These are phyloP conservation scores for Acanthosepion pharaonis DNA, from an alignment of 2,888 invertebrate species.

Conservation along the genomic window DNA sequence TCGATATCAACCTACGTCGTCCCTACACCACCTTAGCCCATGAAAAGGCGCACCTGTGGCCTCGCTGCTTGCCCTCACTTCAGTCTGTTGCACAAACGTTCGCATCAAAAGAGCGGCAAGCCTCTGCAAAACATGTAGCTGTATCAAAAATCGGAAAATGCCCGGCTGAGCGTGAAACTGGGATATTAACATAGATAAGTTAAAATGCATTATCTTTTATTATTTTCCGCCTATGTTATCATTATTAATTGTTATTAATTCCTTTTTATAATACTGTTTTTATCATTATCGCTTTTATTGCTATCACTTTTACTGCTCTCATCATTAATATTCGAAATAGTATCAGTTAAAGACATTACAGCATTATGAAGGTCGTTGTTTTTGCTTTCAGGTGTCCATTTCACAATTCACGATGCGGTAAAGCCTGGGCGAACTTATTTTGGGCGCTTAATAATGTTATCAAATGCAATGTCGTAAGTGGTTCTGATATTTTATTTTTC, in stretches of 20 bases:
- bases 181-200: not conserved
- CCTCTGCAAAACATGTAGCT: not conserved
- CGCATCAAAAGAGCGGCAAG: not conserved
- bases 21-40: not conserved
- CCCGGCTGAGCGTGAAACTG: not conserved
- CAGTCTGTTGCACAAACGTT: not conserved
- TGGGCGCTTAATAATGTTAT: too few relatives aligned
- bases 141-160: not conserved
- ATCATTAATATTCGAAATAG: too few relatives aligned
- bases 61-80: not conserved
- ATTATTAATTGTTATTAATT: too few relatives aligned
- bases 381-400: too few relatives aligned
- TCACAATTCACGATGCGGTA: too few relatives aligned
- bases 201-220: not conserved
- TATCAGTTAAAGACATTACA: too few relatives aligned
- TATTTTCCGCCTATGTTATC: not conserved
- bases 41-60: slow-evolving; percentile 17
- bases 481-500: not conserved
- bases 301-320: too few relatives aligned
- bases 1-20: not conserved
- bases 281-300: too few relatives aligned
- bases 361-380: not conserved
- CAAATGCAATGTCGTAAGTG: too few relatives aligned
- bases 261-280: too few relatives aligned
- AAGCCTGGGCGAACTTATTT: too few relatives aligned